Conservation (phyloP, 2,113 vertebrate species). For the Chamaea fasciata region DNA sequence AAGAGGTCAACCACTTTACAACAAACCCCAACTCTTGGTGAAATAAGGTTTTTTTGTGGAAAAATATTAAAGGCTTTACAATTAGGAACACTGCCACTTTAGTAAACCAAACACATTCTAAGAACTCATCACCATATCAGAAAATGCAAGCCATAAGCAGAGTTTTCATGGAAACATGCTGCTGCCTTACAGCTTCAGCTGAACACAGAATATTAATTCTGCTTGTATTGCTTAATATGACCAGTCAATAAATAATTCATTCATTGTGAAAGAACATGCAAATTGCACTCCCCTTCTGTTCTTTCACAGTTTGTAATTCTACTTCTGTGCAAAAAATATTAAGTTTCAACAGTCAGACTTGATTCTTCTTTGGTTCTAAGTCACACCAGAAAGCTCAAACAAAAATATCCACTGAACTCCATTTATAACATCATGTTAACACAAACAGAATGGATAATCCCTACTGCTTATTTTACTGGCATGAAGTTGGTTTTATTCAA, state of each 20-base stretch:
- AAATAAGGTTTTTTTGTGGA: neutral
- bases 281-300: neutral
- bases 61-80: neutral
- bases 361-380: neutral
- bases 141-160: neutral
- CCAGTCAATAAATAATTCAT: conserved; percentile 55
- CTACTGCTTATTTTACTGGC: neutral
- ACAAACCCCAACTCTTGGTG: neutral
- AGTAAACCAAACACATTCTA: neutral
- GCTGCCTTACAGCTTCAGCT: neutral
- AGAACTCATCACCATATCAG: neutral
- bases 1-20: neutral
- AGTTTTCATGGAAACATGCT: neutral
- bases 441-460: neutral
- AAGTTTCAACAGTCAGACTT: neutral
- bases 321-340: neutral
- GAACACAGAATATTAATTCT: conserved; percentile 47
- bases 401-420: neutral
- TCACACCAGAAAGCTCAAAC: neutral
- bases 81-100: neutral
- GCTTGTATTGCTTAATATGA: conserved; percentile 14
- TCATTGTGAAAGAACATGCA: conserved; percentile 25
- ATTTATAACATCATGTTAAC: neutral
- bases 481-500: neutral
- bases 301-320: neutral